phyloP scores from a whole-genome alignment of 2,888 invertebrate genomes.

The Didymodactylos carnosus region DNA sequence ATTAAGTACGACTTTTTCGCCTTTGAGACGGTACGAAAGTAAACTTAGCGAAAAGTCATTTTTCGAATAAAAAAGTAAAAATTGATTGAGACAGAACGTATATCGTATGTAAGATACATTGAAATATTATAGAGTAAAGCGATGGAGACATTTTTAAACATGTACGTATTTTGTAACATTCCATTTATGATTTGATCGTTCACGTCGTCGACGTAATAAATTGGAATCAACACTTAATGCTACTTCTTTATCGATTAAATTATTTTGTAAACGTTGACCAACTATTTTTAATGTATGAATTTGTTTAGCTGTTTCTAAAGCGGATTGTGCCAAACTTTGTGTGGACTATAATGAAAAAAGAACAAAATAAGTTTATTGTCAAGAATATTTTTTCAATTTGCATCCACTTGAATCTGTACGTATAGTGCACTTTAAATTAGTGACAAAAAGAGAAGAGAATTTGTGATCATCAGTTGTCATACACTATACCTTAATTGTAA shows the following conservation, averaged over 20 bases:
- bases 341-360: not conserved
- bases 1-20: too few species aligned
- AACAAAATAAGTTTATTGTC: not conserved
- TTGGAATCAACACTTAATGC: slow-evolving; percentile 1
- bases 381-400: too few species aligned
- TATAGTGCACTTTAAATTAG: not conserved
- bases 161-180: slow-evolving; percentile 8
- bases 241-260: slow-evolving; percentile 4
- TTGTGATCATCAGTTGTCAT: too few species aligned
- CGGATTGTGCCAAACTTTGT: not conserved
- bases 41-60: too few species aligned
- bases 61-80: too few species aligned
- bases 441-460: not conserved
- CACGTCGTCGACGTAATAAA: slow-evolving; percentile 11
- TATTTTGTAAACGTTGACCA: slow-evolving; percentile 5
- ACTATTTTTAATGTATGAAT: slow-evolving; percentile 9
- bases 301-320: slow-evolving; percentile 7
- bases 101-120: too few species aligned
- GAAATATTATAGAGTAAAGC: too few species aligned
- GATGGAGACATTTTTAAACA: not conserved
- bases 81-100: too few species aligned
- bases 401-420: too few species aligned
- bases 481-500: slow-evolving; percentile 2
- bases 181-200: slow-evolving; percentile 11
- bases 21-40: too few species aligned